Evolutionary conservation across 2,113 vertebrate species (phyloP).

Genomic region (Labeo catla): DNA sequence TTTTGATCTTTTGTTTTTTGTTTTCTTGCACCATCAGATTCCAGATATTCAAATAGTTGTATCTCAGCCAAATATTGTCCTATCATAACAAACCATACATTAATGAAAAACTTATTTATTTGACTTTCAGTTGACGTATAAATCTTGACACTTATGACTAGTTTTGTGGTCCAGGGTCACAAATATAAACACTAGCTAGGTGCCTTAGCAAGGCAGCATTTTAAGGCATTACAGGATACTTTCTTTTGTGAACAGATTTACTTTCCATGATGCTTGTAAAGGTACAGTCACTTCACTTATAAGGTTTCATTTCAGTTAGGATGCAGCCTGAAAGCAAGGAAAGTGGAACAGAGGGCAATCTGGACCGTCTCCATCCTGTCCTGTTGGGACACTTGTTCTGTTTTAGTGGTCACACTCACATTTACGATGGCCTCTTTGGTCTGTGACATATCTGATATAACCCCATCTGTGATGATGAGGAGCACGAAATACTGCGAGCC

Average conservation of each 20-base stretch:
- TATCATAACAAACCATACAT: no score
- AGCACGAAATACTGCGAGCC: slow-evolving; percentile 94
- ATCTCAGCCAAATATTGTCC: no score
- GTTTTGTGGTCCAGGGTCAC: no score
- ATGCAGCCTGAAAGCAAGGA: background rate
- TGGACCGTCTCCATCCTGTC: background rate
- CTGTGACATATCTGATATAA: slow-evolving; percentile 97
- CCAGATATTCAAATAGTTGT: no score
- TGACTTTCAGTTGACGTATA: no score
- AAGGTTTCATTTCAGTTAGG: background rate
- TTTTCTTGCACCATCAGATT: no score
- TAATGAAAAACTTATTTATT: no score
- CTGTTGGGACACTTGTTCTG: background rate
- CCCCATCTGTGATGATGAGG: slow-evolving; percentile 95
- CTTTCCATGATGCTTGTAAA: background rate
- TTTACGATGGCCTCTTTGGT: slow-evolving; percentile 98
- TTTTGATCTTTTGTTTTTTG: no score
- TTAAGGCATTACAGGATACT: no score
- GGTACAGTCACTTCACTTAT: background rate
- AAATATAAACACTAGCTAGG: background rate
- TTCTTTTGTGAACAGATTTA: background rate
- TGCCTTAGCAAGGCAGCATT: no score
- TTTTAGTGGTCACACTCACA: slow-evolving; percentile 74
- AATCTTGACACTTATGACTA: no score
- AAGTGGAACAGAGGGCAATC: background rate